Percentiles rank a stretch among this genome's conserved stretches.
These are phyloP conservation scores for Esox masquinongy DNA, from an alignment of 2,797 vertebrate species.

Conservation along the genomic window DNA sequence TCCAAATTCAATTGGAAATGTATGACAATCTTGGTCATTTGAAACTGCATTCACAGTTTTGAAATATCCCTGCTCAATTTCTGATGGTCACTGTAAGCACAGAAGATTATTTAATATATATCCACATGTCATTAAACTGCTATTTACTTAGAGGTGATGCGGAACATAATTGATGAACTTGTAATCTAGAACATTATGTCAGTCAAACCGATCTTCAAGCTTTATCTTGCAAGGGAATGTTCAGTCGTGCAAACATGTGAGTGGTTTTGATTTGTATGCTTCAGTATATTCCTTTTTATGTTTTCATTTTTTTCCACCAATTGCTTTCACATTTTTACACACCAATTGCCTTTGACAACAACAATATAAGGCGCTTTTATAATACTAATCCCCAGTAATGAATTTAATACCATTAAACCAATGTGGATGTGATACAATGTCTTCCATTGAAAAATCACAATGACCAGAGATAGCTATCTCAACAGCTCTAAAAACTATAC, in stretches of 20 bases:
- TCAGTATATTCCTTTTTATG: background rate
- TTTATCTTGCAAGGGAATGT: background rate
- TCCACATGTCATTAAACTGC: background rate
- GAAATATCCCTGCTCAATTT: background rate
- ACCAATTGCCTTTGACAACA: slow-evolving; percentile 75
- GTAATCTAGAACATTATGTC: background rate
- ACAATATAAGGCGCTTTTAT: slow-evolving; percentile 80
- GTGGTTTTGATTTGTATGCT: background rate
- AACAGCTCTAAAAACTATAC: slow-evolving; percentile 73
- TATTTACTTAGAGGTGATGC: background rate
- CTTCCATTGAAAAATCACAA: slow-evolving; percentile 72
- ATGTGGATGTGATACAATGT: slow-evolving; percentile 71
- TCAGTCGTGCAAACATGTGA: background rate
- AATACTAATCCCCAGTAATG: slow-evolving; percentile 87
- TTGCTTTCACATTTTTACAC: slow-evolving; percentile 61
- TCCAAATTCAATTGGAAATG: background rate
- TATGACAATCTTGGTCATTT: background rate
- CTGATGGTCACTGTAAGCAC: background rate
- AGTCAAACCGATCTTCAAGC: background rate
- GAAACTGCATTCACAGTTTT: background rate
- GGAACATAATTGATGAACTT: background rate
- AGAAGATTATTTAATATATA: background rate
- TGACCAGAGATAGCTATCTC: slow-evolving; percentile 77
- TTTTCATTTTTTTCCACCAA: slow-evolving; percentile 28
- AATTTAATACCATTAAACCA: slow-evolving; percentile 83